A percentile compares a stretch with the other conserved stretches of the same genome.
Conservation (phyloP, 2,888 invertebrate species). For the Thera britannica region DNA sequence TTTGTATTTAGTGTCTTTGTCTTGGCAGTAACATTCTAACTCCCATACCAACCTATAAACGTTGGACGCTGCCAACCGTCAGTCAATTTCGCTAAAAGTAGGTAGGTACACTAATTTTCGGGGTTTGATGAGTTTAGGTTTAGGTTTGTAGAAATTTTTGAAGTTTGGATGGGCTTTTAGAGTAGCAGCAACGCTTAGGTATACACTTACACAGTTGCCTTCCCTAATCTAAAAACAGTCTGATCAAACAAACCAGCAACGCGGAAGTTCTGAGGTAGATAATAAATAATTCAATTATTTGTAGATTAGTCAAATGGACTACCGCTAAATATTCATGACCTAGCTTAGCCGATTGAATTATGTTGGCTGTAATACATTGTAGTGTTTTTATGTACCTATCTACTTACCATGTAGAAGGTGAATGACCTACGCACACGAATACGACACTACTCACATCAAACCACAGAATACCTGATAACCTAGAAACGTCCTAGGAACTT, state of each 20-base stretch:
- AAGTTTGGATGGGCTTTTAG: too few relatives aligned
- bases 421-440: background rate
- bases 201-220: background rate
- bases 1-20: too few relatives aligned
- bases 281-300: constrained; percentile 32
- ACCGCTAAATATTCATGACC: constrained; percentile 27
- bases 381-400: background rate
- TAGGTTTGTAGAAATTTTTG: too few relatives aligned
- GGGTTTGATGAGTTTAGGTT: too few relatives aligned
- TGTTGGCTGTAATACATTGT: constrained; percentile 15
- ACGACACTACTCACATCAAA: background rate
- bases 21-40: too few relatives aligned
- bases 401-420: background rate
- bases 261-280: constrained; percentile 11
- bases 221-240: too few relatives aligned
- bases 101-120: too few relatives aligned
- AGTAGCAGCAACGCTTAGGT: too few relatives aligned
- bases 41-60: too few relatives aligned
- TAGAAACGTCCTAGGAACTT: too few relatives aligned
- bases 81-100: too few relatives aligned
- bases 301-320: constrained; percentile 14
- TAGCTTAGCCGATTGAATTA: constrained; percentile 19
- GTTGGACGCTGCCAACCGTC: too few relatives aligned
- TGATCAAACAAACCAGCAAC: background rate
- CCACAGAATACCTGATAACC: background rate